These are phyloP conservation scores for Gadopsis marmoratus DNA, from an alignment of 2,797 vertebrate genomes.

Conservation along the genomic window DNA sequence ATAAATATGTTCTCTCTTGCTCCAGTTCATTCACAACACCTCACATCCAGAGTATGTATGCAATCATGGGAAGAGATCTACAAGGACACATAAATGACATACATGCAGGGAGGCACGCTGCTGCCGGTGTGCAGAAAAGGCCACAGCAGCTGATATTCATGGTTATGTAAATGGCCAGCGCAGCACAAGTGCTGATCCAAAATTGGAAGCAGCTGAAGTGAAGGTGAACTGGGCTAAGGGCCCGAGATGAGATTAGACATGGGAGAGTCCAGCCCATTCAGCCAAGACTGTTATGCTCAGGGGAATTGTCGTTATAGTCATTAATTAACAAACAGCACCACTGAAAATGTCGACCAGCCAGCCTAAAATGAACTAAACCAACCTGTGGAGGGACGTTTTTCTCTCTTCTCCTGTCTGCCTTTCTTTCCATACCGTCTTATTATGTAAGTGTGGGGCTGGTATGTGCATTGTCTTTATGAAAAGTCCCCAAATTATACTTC, in stretches of 20 bases:
- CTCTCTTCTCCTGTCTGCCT: constrained; percentile 13
- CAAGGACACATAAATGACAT: constrained; percentile 35
- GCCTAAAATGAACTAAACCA: constrained; percentile 37
- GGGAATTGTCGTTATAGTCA: constrained; percentile 58
- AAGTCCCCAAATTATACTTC: constrained; percentile 33
- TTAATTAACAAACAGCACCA: constrained; percentile 64
- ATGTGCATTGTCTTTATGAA: constrained; percentile 34
- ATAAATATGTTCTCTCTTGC: constrained; percentile 12
- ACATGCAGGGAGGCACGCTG: constrained; percentile 33
- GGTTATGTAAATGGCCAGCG: constrained; percentile 63
- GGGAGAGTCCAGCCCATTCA: constrained; percentile 46
- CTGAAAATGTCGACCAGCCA: constrained; percentile 29
- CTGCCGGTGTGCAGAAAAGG: constrained; percentile 41
- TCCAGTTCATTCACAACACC: constrained; percentile 34
- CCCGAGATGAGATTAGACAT: constrained; percentile 63
- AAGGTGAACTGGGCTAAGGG: constrained; percentile 50
- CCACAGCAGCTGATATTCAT: constrained; percentile 70
- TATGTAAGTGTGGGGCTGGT: constrained; percentile 40
- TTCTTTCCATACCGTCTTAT: constrained; percentile 28
- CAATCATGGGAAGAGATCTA: constrained; percentile 28
- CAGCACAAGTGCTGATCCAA: constrained; percentile 63
- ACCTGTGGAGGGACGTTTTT: constrained; percentile 18
- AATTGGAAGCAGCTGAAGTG: constrained; percentile 80
- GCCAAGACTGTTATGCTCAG: constrained; percentile 34
- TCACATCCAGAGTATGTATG: constrained; percentile 25